Conservation (phyloP, 2,113 vertebrate species). For the Carollia perspicillata region DNA sequence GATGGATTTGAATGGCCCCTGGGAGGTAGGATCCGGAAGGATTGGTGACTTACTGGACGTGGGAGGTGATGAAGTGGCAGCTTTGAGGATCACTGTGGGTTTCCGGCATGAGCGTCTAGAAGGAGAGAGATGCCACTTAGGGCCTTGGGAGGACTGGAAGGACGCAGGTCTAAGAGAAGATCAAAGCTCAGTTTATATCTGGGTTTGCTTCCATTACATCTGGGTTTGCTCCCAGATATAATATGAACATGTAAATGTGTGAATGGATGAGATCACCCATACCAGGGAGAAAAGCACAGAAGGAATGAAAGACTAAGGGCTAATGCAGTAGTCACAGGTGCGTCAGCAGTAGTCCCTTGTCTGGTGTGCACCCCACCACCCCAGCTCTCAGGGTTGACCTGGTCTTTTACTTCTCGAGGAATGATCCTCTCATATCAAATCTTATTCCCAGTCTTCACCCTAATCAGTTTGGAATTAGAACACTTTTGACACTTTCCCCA, state of each 20-base stretch:
- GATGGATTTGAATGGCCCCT: neutral
- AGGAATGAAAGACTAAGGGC: neutral
- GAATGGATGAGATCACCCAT: neutral
- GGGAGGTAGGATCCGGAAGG: neutral
- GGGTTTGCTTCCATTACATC: neutral
- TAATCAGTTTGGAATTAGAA: neutral
- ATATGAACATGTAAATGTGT: neutral
- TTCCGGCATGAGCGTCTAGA: neutral
- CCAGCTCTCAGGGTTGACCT: neutral
- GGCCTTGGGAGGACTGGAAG: neutral
- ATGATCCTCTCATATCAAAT: neutral
- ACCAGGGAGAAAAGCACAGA: neutral
- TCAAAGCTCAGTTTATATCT: neutral
- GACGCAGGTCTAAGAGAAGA: neutral
- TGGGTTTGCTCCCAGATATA: neutral
- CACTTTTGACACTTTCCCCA: neutral
- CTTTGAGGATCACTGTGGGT: neutral
- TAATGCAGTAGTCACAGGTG: neutral
- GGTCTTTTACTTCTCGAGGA: neutral
- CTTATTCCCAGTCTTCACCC: neutral
- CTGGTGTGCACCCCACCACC: neutral
- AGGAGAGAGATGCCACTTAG: neutral
- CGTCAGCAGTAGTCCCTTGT: too few relatives aligned
- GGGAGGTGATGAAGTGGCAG: neutral
- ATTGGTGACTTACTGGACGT: neutral